Base-by-base conservation (phyloP, 1,140 invertebrate species). In the Rhagoletis pomonella region DNA sequence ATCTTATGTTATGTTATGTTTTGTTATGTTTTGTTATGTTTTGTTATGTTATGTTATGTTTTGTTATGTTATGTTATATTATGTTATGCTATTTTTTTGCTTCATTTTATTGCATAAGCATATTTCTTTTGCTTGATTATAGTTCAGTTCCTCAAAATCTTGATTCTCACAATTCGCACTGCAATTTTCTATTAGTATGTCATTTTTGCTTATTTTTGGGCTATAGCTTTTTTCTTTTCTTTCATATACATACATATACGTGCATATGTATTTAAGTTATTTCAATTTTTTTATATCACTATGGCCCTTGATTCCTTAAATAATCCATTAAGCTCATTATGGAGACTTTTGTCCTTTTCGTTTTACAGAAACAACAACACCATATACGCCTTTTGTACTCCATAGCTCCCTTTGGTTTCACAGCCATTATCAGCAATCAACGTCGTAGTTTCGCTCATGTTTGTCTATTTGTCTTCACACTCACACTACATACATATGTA, bases 281-380 rank as follows among this genome's bases (percentile, higher is more conserved):
- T 29, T 29, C 29, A 1, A 29, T 29, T 29, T 29, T 29, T 29
- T 29, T 29, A 29, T 55, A 55, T 81, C 50, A 29, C 1, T 55
- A 29, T 10, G 7, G n/a, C 47, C n/a, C n/a, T 55, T 73, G 67
- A 73, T 73, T 42, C 67, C 6, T 73, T 73, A n/a, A 81, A 81
- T 81, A 55, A 81, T 58, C 73, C 73, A 81, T 55, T 55, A 81
- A 81, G 73, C 73, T 81, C 47, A 81, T 81, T 81, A 81, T 81
- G 7, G 73, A 50, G 39, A n/a, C 44, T 55, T 58, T 50, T 55
- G 47, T 81, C 17, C 47, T 55, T 81, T 81, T n/a, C 73, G 44
- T 55, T 81, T 55, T 81, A 10, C 17, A 17, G 42, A 19, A n/a
- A n/a, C 14, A n/a, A 67, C 9, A 29, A 29, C 29, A 29, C 29